phyloP scores from a whole-genome alignment of 2,797 vertebrate genomes.

The Sebastes umbrosus region DNA sequence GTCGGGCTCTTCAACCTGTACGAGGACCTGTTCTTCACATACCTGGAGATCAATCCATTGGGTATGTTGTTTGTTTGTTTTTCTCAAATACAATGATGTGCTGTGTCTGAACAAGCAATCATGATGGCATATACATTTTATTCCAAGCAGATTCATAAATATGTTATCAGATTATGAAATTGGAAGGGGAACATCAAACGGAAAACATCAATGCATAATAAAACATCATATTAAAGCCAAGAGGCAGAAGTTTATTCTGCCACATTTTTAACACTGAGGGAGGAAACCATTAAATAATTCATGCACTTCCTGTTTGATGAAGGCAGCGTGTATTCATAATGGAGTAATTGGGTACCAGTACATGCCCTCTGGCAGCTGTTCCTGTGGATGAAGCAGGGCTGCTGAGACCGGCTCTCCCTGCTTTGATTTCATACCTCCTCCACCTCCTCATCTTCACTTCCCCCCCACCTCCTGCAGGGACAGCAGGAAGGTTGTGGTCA shows the following conservation, averaged over 20 bases:
- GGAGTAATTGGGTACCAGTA: slow-evolving; percentile 64
- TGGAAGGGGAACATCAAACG: slow-evolving; percentile 42
- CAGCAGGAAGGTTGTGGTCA: slow-evolving; percentile 17
- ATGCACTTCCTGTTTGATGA: slow-evolving; percentile 70
- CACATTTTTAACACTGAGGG: slow-evolving; percentile 34
- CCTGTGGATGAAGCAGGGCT: slow-evolving; percentile 27
- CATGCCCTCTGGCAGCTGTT: slow-evolving; percentile 68
- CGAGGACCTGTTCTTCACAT: slow-evolving; percentile 97
- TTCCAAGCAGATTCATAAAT: slow-evolving; percentile 14
- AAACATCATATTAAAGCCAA: slow-evolving; percentile 6
- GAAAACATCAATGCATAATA: slow-evolving; percentile 38
- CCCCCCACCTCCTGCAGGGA: slow-evolving; percentile 21
- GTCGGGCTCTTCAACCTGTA: slow-evolving; percentile 95
- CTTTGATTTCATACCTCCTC: slow-evolving; percentile 66
- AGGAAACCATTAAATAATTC: slow-evolving; percentile 70
- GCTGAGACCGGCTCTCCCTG: slow-evolving; percentile 4
- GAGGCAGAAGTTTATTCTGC: slow-evolving; percentile 30
- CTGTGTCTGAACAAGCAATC: neutral
- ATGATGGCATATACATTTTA: neutral
- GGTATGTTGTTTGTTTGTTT: slow-evolving; percentile 75
- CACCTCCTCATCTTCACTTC: neutral
- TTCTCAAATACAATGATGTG: neutral
- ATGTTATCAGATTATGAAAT: slow-evolving; percentile 24
- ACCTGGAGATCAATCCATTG: slow-evolving; percentile 98
- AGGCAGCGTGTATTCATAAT: slow-evolving; percentile 48